Evolutionary conservation across 2,888 invertebrate species (phyloP), one percentile per base, ranked within the genome.

Genomic region (Cataglyphis livida): DNA sequence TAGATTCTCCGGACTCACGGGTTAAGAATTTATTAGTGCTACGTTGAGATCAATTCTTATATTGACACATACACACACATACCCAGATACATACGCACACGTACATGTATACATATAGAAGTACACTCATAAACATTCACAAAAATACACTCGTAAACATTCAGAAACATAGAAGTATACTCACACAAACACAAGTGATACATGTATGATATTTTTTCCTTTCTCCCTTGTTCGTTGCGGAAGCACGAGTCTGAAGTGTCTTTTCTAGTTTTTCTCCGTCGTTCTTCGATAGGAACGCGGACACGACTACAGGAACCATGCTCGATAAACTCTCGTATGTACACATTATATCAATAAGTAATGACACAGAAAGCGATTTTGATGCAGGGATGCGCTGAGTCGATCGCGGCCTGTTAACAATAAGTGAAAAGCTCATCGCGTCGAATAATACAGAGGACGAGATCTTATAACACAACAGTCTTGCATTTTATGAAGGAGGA

Each of bases 1-100:
- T 81, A 61, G 62, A 76, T 64, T 82, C 35, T 82, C 10, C 44
- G 64, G 51, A 73, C 70, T 64, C 74, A 48, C 15, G 66, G 28
- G 38, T 76, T 61, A 44, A 78, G 57, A 82, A 87, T 84, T 84
- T 64, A 83, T 78, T 68, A 76, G 18, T 71, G 75, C 44, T 71
- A 44, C 48, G 68, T 62, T 41, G 32, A 70, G 25, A 25, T 81
- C 21, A 38, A 81, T 28, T 62, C 68, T 25, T 73, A 48, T 61
- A 66, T 25, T 65, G 64, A 28, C n/a, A 74, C 54, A 64, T 10
- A 28, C 25, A 44, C 21, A 18, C 28, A 62, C 12, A 48, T 51
- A 9, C 5, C 64, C n/a, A 32, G 32, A 32, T 32, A 32, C 32
- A 32, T 48, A 54, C 48, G 10, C 21, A 10, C 18, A 51, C 51